These are phyloP conservation scores for Fundulus diaphanus DNA, from an alignment of 2,797 vertebrate genomes.

Conservation along the genomic window DNA sequence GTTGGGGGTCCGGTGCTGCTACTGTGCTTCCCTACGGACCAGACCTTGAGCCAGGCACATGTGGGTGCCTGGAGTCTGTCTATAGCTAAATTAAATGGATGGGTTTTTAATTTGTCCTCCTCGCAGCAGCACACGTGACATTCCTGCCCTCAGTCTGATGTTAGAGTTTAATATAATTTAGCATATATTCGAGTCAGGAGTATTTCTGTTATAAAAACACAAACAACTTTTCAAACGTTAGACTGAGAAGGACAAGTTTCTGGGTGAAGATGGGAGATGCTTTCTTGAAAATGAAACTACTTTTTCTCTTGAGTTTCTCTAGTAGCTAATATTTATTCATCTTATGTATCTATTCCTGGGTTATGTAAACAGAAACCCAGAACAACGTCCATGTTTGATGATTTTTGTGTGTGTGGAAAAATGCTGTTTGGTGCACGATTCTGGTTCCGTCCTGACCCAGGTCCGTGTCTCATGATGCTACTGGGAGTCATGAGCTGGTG, in stretches of 20 bases:
- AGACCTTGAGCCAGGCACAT: too few species aligned
- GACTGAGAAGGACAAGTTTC: neutral
- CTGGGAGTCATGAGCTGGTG: constrained; percentile 18
- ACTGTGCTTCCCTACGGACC: too few species aligned
- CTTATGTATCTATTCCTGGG: constrained; percentile 12
- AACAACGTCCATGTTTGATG: constrained; percentile 16
- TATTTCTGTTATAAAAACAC: neutral
- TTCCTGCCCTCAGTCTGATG: neutral
- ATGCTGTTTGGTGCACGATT: constrained; percentile 46
- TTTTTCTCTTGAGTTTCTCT: neutral
- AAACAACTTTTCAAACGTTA: constrained; percentile 2
- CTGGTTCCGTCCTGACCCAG: constrained; percentile 10
- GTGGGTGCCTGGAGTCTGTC: too few species aligned
- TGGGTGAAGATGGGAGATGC: neutral
- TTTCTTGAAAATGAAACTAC: neutral
- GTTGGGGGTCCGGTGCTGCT: too few species aligned
- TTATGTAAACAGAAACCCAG: constrained; percentile 16
- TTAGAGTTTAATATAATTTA: neutral
- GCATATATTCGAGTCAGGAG: neutral
- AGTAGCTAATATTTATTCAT: neutral
- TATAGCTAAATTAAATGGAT: too few species aligned
- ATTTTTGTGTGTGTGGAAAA: neutral
- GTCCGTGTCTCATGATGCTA: constrained; percentile 37
- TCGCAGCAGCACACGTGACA: neutral
- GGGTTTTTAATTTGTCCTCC: too few species aligned